A percentile compares a stretch with the other conserved stretches of the same genome.
Evolutionary conservation across 2,797 vertebrate species (phyloP).

Genomic region (Enteromius paludinosus): DNA sequence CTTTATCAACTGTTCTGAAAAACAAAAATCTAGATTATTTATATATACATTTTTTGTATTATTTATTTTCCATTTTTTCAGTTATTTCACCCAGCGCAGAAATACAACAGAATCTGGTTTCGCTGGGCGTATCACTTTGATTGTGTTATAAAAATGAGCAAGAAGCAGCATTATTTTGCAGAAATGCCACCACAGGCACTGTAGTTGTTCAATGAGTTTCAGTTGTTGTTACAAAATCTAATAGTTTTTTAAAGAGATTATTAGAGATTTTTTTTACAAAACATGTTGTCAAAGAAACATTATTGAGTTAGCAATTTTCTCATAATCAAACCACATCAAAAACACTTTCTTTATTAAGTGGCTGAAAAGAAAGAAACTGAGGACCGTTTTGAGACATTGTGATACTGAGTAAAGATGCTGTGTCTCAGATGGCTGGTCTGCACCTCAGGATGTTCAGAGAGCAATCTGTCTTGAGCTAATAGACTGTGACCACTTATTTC

Average conservation of each 20-base stretch:
- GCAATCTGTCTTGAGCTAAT: conserved; percentile 39
- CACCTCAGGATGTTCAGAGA: conserved; percentile 26
- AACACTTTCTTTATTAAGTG: background rate
- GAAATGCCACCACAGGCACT: background rate
- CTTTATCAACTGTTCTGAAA: too few relatives aligned
- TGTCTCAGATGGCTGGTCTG: background rate
- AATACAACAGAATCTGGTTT: background rate
- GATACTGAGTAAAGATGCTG: background rate
- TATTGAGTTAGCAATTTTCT: background rate
- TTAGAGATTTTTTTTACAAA: too few relatives aligned
- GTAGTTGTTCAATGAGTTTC: background rate
- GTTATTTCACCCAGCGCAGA: too few relatives aligned
- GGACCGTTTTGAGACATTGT: background rate
- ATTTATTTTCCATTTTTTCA: too few relatives aligned
- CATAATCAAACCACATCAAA: background rate
- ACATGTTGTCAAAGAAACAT: background rate
- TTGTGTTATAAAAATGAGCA: background rate
- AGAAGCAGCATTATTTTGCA: background rate
- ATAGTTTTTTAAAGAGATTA: background rate
- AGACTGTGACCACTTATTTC: conserved; percentile 27
- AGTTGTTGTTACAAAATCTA: background rate
- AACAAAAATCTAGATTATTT: too few relatives aligned
- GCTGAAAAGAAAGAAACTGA: background rate
- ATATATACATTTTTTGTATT: too few relatives aligned
- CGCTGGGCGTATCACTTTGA: background rate